These are phyloP conservation scores for Drosophila mercatorum DNA, from an alignment of 2,888 invertebrate species.

Conservation along the genomic window DNA sequence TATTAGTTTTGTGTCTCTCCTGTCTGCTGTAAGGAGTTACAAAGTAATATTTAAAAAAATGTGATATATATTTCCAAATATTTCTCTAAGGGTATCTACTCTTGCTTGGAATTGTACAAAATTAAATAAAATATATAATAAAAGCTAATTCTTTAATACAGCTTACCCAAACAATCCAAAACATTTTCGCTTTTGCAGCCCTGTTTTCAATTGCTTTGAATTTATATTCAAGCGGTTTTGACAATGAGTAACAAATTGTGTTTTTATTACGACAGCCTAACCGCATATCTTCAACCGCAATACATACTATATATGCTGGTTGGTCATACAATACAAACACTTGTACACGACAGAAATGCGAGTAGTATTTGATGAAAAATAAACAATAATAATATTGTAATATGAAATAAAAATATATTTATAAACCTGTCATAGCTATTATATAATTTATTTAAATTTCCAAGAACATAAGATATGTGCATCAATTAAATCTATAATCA, in stretches of 20 bases:
- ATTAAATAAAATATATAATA: background rate
- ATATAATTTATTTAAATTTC: background rate
- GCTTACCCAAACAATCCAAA: background rate
- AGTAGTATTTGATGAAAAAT: no score
- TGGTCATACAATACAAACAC: background rate
- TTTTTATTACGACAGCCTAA: conserved; percentile 3
- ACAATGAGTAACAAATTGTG: conserved; percentile 3
- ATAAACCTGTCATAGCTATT: background rate
- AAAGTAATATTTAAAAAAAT: background rate
- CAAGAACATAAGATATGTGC: background rate
- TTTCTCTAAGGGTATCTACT: background rate
- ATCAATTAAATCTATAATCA: background rate
- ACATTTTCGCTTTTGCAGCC: background rate
- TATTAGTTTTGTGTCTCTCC: no score
- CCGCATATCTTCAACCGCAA: background rate
- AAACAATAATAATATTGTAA: background rate
- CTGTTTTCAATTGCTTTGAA: background rate
- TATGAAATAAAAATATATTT: background rate
- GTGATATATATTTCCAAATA: background rate
- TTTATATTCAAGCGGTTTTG: background rate
- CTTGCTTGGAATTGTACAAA: background rate
- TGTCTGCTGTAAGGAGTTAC: no score
- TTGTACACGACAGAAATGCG: background rate
- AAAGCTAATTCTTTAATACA: background rate
- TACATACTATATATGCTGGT: background rate